phyloP scores from a whole-genome alignment of 2,888 invertebrate species.

The Pyrochroa serraticornis region DNA sequence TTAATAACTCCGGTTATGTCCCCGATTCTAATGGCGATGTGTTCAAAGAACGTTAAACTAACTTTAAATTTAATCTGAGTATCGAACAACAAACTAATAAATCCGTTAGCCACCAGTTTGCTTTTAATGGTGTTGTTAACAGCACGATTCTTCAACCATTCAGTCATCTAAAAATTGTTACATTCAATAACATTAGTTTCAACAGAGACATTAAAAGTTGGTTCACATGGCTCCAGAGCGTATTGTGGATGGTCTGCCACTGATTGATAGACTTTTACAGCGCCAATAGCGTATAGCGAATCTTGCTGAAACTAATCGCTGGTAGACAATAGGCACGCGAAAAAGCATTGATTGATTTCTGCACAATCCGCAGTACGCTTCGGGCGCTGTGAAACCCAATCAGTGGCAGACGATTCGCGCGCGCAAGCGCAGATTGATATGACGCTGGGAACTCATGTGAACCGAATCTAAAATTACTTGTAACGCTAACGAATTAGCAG shows the following conservation, averaged over 20 bases:
- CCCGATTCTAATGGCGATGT: conserved; percentile 57
- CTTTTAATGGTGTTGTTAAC: conserved; percentile 47
- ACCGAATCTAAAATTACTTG: too few species aligned
- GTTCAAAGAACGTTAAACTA: conserved; percentile 54
- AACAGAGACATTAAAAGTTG: neutral
- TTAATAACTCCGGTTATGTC: conserved; percentile 57
- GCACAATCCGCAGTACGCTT: too few species aligned
- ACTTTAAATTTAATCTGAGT: conserved; percentile 52
- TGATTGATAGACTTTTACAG: too few species aligned
- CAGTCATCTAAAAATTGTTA: conserved; percentile 48
- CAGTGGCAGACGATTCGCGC: too few species aligned
- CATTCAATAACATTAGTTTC: neutral
- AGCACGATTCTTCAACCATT: conserved; percentile 55
- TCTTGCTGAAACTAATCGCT: too few species aligned
- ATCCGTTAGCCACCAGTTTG: conserved; percentile 46
- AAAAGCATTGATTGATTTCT: too few species aligned
- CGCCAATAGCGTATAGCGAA: too few species aligned
- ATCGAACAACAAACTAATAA: conserved; percentile 53
- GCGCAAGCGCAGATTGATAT: neutral
- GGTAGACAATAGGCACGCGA: too few species aligned
- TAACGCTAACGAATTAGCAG: neutral
- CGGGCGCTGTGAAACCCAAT: too few species aligned
- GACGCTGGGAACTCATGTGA: neutral
- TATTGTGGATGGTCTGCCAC: too few species aligned
- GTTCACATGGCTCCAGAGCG: too few species aligned